Conservation (phyloP, 2,888 invertebrate species). For the Ormia ochracea region DNA sequence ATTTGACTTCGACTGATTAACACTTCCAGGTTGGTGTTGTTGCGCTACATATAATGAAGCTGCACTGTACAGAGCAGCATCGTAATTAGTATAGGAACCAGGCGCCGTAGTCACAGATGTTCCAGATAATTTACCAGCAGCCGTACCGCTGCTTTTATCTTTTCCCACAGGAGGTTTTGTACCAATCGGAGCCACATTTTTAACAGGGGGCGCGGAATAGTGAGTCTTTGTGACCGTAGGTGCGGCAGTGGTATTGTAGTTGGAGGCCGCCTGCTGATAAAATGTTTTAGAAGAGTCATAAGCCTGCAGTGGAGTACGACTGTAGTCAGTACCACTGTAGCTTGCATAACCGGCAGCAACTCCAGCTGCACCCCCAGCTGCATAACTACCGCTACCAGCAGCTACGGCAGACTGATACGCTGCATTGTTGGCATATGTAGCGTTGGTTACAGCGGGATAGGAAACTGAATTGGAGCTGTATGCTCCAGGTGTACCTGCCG, state of each 20-base stretch:
- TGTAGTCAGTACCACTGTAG: conserved; percentile 78
- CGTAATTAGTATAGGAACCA: conserved; percentile 89
- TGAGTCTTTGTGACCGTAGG: conserved; percentile 76
- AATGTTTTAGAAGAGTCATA: conserved; percentile 91
- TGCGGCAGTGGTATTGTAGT: conserved; percentile 77
- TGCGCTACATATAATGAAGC: conserved; percentile 96
- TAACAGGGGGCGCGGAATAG: conserved; percentile 81
- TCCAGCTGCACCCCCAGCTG: conserved; percentile 79
- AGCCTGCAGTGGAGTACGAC: conserved; percentile 80
- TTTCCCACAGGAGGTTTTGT: conserved; percentile 77
- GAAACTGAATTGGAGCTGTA: conserved; percentile 80
- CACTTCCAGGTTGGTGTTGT: conserved; percentile 78
- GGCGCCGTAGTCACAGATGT: conserved; percentile 80
- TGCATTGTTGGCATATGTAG: conserved; percentile 91
- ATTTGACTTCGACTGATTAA: conserved; percentile 64
- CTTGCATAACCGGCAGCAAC: conserved; percentile 85
- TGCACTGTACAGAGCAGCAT: conserved; percentile 96
- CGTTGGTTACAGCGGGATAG: conserved; percentile 76
- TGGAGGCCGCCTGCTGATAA: conserved; percentile 84
- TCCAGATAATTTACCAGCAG: conserved; percentile 63
- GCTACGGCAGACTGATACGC: conserved; percentile 85
- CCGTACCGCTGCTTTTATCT: conserved; percentile 71
- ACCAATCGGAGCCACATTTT: conserved; percentile 80
- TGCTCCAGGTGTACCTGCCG: conserved; percentile 86
- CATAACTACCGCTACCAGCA: conserved; percentile 80